Percentiles rank a stretch among this genome's conserved stretches.
Evolutionary conservation across 2,797 vertebrate species (phyloP).

Genomic region (Chloroceryle inda): DNA sequence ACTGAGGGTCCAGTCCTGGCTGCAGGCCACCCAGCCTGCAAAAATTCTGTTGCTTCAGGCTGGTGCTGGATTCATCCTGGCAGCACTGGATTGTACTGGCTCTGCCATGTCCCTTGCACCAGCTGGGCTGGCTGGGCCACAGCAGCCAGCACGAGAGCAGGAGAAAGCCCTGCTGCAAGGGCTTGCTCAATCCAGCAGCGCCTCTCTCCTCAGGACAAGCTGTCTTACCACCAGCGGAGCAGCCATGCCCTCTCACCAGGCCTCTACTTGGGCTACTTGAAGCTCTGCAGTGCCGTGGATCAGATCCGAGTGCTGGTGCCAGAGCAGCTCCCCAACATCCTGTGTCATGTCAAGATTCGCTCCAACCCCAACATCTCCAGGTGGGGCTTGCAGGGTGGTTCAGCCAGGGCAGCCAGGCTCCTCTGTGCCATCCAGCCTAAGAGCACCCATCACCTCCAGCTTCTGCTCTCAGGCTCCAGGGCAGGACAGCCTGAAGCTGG

Average conservation of each 20-base stretch:
- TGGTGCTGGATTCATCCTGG: not conserved
- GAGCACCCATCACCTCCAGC: not conserved
- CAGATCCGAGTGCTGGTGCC: slow-evolving; percentile 92
- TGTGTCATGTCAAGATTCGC: slow-evolving; percentile 91
- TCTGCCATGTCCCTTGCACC: not conserved
- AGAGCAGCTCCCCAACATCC: slow-evolving; percentile 89
- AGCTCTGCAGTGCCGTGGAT: slow-evolving; percentile 92
- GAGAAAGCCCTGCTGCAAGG: rapidly evolving
- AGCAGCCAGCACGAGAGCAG: rapidly evolving
- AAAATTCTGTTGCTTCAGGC: not conserved
- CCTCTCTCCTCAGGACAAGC: slow-evolving; percentile 85
- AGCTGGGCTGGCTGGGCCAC: not conserved
- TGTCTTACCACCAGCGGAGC: slow-evolving; percentile 89
- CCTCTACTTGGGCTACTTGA: slow-evolving; percentile 92
- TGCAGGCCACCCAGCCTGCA: not conserved
- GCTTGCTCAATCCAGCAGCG: not conserved
- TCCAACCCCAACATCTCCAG: slow-evolving; percentile 91
- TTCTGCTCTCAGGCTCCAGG: not conserved
- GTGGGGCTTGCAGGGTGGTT: slow-evolving; percentile 73
- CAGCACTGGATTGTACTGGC: rapidly evolving
- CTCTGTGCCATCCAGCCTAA: not conserved
- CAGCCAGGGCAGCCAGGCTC: not conserved
- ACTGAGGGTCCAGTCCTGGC: not conserved
- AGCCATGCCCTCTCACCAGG: slow-evolving; percentile 86
- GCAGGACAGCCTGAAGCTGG: not conserved